These are phyloP conservation scores for Mechanitis messenoides DNA, from an alignment of 2,888 invertebrate genomes.

Conservation along the genomic window DNA sequence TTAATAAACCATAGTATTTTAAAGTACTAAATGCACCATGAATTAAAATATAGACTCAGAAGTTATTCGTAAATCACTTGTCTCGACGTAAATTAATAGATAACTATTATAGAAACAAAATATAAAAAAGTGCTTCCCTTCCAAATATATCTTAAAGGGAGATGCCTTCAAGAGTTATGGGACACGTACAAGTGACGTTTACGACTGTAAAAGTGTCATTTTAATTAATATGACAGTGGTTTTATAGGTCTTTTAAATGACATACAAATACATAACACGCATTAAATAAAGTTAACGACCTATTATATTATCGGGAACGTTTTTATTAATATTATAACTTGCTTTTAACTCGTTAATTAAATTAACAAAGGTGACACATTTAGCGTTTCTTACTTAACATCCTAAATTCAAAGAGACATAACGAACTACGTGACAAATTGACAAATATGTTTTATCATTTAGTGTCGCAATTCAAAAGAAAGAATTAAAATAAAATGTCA, in stretches of 20 bases:
- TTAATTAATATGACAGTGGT: conserved; percentile 64
- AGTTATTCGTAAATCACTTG: neutral
- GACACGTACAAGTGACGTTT: conserved; percentile 62
- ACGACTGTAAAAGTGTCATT: conserved; percentile 54
- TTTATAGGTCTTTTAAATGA: conserved; percentile 47
- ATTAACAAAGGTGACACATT: conserved; percentile 9
- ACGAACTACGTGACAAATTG: neutral
- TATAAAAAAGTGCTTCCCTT: conserved; percentile 34
- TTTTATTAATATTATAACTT: conserved; percentile 20
- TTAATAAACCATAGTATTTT: too few species aligned
- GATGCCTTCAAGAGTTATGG: conserved; percentile 56
- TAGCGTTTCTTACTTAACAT: neutral
- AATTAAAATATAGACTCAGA: conserved; percentile 25
- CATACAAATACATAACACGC: conserved; percentile 51
- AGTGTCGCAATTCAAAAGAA: conserved; percentile 31
- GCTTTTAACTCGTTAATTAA: conserved; percentile 17
- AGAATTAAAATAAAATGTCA: conserved; percentile 41
- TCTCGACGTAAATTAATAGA: conserved; percentile 10
- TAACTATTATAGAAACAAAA: conserved; percentile 30
- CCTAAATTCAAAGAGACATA: neutral
- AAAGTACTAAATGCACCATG: conserved; percentile 18
- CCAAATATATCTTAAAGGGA: conserved; percentile 44
- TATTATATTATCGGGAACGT: conserved; percentile 36
- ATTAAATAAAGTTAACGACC: conserved; percentile 45
- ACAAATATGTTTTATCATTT: neutral